Conservation (phyloP, 2,888 invertebrate species). For the Halocaridina rubra region DNA sequence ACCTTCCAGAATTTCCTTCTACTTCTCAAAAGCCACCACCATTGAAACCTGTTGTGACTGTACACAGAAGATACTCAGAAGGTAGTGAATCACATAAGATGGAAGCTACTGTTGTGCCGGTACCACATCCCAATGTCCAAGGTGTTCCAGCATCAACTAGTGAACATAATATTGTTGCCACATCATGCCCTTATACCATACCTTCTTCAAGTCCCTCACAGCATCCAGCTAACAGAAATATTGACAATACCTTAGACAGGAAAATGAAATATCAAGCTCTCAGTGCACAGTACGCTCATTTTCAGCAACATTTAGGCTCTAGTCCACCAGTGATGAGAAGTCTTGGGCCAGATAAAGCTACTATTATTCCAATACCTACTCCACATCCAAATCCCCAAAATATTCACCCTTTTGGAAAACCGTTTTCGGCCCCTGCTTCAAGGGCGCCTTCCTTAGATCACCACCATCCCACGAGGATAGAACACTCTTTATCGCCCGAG, state of each 20-base stretch:
- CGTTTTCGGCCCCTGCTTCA: constrained; percentile 4
- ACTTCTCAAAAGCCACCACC: constrained; percentile 35
- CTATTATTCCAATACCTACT: constrained; percentile 34
- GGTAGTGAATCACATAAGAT: not conserved
- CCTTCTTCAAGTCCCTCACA: constrained; percentile 13
- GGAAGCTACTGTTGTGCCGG: not conserved
- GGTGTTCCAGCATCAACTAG: not conserved
- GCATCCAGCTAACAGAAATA: constrained; percentile 7
- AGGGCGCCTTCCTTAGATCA: constrained; percentile 6
- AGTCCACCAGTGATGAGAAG: constrained; percentile 26
- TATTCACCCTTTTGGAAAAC: constrained; percentile 19
- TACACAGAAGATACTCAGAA: constrained; percentile 47
- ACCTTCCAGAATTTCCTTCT: constrained; percentile 41
- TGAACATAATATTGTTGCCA: not conserved
- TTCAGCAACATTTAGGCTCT: constrained; percentile 17
- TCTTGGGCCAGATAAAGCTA: constrained; percentile 50
- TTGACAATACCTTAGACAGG: constrained; percentile 28
- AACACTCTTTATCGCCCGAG: no score
- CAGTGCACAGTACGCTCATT: constrained; percentile 18
- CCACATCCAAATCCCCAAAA: constrained; percentile 7
- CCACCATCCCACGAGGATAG: not conserved
- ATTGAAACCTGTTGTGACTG: constrained; percentile 27
- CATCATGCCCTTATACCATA: constrained; percentile 5
- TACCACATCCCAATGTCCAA: not conserved
- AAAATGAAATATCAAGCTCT: constrained; percentile 20